Evolutionary conservation across 1,140 invertebrate genomes (phyloP).

Genomic region (Acromyrmex heyeri): DNA sequence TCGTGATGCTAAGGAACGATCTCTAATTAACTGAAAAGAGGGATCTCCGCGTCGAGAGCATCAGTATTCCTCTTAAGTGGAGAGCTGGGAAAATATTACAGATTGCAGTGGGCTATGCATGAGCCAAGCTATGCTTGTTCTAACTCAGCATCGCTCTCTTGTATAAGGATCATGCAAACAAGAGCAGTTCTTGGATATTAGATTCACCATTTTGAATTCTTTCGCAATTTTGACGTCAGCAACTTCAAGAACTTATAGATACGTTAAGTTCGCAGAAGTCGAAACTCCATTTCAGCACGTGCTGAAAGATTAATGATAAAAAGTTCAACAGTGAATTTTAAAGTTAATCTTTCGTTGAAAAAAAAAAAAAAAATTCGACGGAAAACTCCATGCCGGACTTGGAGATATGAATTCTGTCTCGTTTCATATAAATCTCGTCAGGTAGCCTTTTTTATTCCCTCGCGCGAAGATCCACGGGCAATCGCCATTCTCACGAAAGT

Average conservation of each 20-base stretch:
- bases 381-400: background rate
- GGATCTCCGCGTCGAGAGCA: background rate
- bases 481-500: constrained; percentile 20
- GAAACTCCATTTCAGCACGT: constrained; percentile 24
- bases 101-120: constrained; percentile 17
- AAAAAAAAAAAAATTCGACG: constrained; percentile 1
- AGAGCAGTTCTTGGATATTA: constrained; percentile 7
- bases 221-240: constrained; percentile 37
- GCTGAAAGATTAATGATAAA: constrained; percentile 30
- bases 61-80: background rate
- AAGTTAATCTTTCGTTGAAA: constrained; percentile 7
- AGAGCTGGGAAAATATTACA: constrained; percentile 10
- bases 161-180: constrained; percentile 20
- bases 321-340: constrained; percentile 19
- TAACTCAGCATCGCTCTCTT: constrained; percentile 28
- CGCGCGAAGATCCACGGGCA: background rate
- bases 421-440: constrained; percentile 11
- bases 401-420: background rate
- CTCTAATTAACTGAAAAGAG: constrained; percentile 41
- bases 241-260: constrained; percentile 2
- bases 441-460: background rate
- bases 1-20: constrained; percentile 11
- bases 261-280: constrained; percentile 7
- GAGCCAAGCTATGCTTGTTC: background rate
- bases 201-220: constrained; percentile 17